Percentiles rank a stretch among this genome's conserved stretches.
phyloP scores from a whole-genome alignment of 2,797 vertebrate species.

The Echiichthys vipera region DNA sequence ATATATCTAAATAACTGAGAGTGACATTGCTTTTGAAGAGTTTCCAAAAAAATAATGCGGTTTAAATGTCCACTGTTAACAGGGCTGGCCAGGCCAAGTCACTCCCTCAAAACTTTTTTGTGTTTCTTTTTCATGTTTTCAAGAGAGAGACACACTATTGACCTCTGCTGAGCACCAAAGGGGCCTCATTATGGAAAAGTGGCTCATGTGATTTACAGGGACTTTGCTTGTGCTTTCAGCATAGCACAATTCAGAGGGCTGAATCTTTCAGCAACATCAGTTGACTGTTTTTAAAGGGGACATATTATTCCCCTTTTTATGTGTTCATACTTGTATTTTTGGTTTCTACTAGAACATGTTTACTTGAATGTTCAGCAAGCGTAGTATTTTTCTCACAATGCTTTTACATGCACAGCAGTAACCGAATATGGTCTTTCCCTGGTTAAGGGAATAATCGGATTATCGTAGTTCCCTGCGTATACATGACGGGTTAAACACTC shows the following conservation, averaged over 20 bases:
- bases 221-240: constrained; percentile 31
- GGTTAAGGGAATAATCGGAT: too few species aligned
- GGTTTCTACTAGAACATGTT: too few species aligned
- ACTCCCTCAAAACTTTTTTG: constrained; percentile 38
- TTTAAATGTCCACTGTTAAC: constrained; percentile 23
- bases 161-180: constrained; percentile 33
- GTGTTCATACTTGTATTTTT: too few species aligned
- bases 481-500: too few species aligned
- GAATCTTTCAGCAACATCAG: constrained; percentile 11
- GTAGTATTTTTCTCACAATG: too few species aligned
- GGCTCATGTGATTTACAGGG: constrained; percentile 47
- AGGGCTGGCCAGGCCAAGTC: constrained; percentile 5
- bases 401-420: too few species aligned
- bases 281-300: too few species aligned
- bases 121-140: constrained; percentile 41
- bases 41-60: constrained; percentile 28
- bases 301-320: too few species aligned
- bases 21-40: constrained; percentile 17
- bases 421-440: too few species aligned
- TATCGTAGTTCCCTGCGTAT: too few species aligned
- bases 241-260: background rate
- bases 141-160: constrained; percentile 26
- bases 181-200: constrained; percentile 45
- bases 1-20: constrained; percentile 48
- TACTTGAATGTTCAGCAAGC: too few species aligned